Conservation (phyloP, 2,113 vertebrate species). For the Boleophthalmus pectinirostris region DNA sequence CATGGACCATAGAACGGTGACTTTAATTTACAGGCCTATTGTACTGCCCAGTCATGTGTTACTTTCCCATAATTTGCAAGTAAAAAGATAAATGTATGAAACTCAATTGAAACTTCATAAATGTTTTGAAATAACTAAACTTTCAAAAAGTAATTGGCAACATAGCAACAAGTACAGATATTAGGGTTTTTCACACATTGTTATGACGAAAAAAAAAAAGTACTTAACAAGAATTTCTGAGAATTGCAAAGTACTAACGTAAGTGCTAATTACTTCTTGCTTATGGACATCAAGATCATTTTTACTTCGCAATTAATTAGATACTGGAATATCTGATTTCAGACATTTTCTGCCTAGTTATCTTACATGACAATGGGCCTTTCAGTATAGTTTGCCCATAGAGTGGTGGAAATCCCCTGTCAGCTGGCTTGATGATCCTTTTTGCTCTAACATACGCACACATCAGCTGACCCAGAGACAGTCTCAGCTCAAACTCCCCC, state of each 20-base stretch:
- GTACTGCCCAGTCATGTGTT: too few relatives aligned
- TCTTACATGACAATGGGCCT: background rate
- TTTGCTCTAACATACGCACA: slow-evolving; percentile 4
- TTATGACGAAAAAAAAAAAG: background rate
- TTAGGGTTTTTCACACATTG: background rate
- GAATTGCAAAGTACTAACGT: background rate
- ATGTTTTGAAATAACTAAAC: background rate
- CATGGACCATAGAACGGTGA: too few relatives aligned
- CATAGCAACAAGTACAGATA: background rate
- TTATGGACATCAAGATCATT: background rate
- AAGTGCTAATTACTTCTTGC: background rate
- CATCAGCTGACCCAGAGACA: slow-evolving; percentile 5
- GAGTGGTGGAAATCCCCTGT: slow-evolving; percentile 27
- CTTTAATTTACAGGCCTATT: too few relatives aligned
- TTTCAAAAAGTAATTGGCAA: background rate
- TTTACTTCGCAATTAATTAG: background rate
- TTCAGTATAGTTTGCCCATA: background rate
- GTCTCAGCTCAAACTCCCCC: background rate
- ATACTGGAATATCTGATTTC: too few relatives aligned
- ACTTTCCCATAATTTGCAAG: too few relatives aligned
- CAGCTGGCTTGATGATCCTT: slow-evolving; percentile 23
- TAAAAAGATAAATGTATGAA: background rate
- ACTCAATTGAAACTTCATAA: background rate
- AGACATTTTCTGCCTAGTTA: background rate
- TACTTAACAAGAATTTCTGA: background rate